Base-by-base conservation (phyloP, 2,888 invertebrate species). In the Apamea anceps region DNA sequence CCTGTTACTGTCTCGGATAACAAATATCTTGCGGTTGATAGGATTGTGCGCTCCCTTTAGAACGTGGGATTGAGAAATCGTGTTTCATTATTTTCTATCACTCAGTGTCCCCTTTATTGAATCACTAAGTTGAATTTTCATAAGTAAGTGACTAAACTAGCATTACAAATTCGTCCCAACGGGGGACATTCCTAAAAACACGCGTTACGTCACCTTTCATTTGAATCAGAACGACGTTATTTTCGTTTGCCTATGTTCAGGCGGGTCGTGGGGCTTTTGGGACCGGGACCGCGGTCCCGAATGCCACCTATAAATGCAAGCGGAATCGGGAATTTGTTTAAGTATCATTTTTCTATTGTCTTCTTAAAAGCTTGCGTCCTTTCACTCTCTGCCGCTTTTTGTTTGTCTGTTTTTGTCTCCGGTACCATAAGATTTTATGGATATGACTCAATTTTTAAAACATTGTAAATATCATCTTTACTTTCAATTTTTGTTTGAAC, bases 21-120 rank as follows among this genome's bases (percentile, higher is more conserved):
- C 94, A 94, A 95, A 95, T 95, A 93, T 91, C 92, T 94, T 95
- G 95, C 88, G 95, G 95, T 95, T 89, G 90, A 91, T 93, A 91
- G 89, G 89, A 93, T 91, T 91, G 91, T 90, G 85, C 88, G 91
- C 88, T 87, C 80, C 85, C 84, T 91, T 91, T 91, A 88, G 80
- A 90, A 91, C 84, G 82, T 89, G 86, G 89, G 88, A 91, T 93
- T 94, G 94, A 95, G 89, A 94, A 94, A 95, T 95, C 88, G 91
- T 90, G 90, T 92, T 89, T 89, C 90, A 91, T 93, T 92, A 92
- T 89, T 89, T 90, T 85, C 90, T 84, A 94, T 94, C 91, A 91
- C 85, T 93, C 91, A 89, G 84, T 89, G 89, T 88, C 83, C 71
- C 87, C 85, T 90, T 90, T 89, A 90, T 91, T 87, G 84, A 90